phyloP scores from a whole-genome alignment of 2,113 vertebrate genomes.

The Chitala chitala region DNA sequence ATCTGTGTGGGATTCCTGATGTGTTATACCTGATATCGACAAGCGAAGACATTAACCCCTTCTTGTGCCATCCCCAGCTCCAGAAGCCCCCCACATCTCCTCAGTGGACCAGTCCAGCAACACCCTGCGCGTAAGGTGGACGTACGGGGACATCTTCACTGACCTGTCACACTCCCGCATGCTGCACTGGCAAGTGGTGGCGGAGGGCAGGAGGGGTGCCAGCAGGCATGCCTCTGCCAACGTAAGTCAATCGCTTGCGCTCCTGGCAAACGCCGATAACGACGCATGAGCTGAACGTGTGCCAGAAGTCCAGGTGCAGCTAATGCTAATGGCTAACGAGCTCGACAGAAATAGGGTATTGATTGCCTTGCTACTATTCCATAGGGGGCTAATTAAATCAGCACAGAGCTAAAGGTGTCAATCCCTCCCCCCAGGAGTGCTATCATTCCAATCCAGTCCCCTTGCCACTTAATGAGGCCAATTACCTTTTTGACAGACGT shows the following conservation, averaged over 20 bases:
- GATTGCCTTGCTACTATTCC: slow-evolving; percentile 2
- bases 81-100: slow-evolving; percentile 84
- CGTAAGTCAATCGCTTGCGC: slow-evolving; percentile 45
- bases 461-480: background rate
- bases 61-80: slow-evolving; percentile 60
- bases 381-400: slow-evolving; percentile 2
- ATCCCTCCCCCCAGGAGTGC: slow-evolving; percentile 7
- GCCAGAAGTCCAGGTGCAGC: background rate
- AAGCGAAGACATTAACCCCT: too few species aligned
- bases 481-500: background rate
- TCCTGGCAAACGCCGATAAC: background rate
- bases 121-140: slow-evolving; percentile 78
- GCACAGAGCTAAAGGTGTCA: background rate
- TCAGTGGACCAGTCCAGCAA: slow-evolving; percentile 82
- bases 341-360: background rate
- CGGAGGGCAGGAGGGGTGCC: slow-evolving; percentile 79
- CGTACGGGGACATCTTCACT: slow-evolving; percentile 77
- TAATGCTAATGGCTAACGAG: background rate
- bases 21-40: too few species aligned
- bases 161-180: slow-evolving; percentile 89
- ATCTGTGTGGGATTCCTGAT: too few species aligned
- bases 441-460: background rate
- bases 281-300: background rate
- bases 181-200: slow-evolving; percentile 89
- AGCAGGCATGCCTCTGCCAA: slow-evolving; percentile 70